phyloP scores from a whole-genome alignment of 2,888 invertebrate species.

The Biston betularia region DNA sequence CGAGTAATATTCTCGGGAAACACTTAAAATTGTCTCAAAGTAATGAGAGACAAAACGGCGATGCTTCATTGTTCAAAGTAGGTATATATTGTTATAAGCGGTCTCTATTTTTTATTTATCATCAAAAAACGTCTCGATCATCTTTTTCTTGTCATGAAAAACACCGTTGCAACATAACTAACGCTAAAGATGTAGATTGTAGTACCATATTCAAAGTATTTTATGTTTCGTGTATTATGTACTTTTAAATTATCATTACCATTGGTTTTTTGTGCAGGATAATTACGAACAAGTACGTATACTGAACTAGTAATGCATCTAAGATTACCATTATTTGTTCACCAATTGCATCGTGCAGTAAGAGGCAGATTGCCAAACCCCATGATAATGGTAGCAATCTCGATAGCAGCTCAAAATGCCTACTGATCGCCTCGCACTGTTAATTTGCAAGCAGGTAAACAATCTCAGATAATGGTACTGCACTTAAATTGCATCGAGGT shows the following conservation, averaged over 20 bases:
- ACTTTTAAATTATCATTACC: not conserved
- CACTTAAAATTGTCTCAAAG: too few relatives aligned
- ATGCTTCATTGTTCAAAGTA: too few relatives aligned
- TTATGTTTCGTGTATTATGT: too few relatives aligned
- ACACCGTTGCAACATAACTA: too few relatives aligned
- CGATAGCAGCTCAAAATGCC: conserved; percentile 42
- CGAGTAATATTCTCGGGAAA: too few relatives aligned
- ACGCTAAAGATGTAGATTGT: too few relatives aligned
- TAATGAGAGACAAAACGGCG: too few relatives aligned
- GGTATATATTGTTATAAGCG: too few relatives aligned
- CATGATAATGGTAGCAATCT: conserved; percentile 27
- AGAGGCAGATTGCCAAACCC: conserved; percentile 21
- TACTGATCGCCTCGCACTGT: conserved; percentile 47
- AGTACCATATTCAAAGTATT: too few relatives aligned
- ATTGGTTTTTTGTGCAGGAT: not conserved
- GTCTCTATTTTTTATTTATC: too few relatives aligned
- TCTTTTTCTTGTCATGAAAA: too few relatives aligned
- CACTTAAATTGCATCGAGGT: not conserved
- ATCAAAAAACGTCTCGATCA: too few relatives aligned
- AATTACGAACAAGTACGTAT: not conserved
- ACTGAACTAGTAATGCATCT: not conserved
- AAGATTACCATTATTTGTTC: conserved; percentile 9
- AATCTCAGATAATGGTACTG: conserved; percentile 1
- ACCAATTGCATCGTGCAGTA: conserved; percentile 22
- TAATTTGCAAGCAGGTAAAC: conserved; percentile 37